phyloP scores from a whole-genome alignment of 2,797 vertebrate species.

The Lepus townsendii region DNA sequence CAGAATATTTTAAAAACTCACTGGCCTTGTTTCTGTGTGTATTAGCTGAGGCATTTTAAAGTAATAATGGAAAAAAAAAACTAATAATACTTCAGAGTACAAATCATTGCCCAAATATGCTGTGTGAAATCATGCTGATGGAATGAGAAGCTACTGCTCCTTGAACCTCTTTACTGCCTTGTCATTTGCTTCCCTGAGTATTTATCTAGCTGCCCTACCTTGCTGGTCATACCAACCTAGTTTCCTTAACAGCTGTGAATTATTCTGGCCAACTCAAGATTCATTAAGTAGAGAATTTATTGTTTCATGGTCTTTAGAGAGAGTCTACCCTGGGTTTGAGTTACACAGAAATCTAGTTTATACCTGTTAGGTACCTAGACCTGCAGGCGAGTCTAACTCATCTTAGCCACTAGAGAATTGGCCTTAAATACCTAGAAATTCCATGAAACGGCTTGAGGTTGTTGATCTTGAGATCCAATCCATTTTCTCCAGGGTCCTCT shows the following conservation, averaged over 20 bases:
- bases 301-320: not conserved
- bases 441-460: not conserved
- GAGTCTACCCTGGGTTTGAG: not conserved
- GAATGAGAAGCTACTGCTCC: not conserved
- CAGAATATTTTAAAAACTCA: not conserved
- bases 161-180: not conserved
- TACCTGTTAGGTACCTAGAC: not conserved
- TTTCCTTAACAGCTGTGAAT: constrained; percentile 21
- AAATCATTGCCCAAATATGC: not conserved
- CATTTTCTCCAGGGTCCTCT: constrained; percentile 24
- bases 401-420: constrained; percentile 17
- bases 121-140: not conserved
- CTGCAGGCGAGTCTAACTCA: not conserved
- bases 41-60: constrained; percentile 38
- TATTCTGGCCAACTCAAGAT: not conserved
- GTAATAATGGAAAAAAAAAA: not conserved
- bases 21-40: constrained; percentile 16
- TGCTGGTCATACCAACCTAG: not conserved
- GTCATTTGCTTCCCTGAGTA: not conserved
- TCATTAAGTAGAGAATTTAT: not conserved
- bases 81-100: not conserved
- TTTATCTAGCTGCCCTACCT: not conserved
- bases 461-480: not conserved
- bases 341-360: constrained; percentile 7
- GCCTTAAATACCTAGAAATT: constrained; percentile 25